Conservation (phyloP, 1,140 invertebrate genomes). For the Ips nitidus region DNA sequence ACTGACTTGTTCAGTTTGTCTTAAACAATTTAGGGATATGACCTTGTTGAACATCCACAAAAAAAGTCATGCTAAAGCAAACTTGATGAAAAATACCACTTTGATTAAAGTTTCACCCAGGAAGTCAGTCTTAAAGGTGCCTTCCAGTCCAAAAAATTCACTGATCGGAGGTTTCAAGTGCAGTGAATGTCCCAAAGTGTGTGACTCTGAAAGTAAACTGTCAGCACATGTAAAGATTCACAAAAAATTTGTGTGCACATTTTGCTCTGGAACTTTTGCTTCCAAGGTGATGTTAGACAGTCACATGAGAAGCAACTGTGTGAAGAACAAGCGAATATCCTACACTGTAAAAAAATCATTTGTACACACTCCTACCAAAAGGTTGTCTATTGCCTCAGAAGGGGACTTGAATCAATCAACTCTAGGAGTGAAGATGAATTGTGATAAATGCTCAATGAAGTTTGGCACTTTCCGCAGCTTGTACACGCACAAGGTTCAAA, state of each 20-base stretch:
- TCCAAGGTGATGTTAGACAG: slow-evolving; percentile 42
- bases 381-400: not conserved
- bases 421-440: slow-evolving; percentile 22
- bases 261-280: slow-evolving; percentile 38
- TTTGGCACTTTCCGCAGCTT: slow-evolving; percentile 39
- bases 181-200: slow-evolving; percentile 40
- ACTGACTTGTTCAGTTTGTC: slow-evolving; percentile 40
- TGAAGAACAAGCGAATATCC: slow-evolving; percentile 39
- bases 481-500: slow-evolving; percentile 43
- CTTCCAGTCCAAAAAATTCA: no score
- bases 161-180: slow-evolving; percentile 37
- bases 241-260: slow-evolving; percentile 38
- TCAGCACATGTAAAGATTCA: slow-evolving; percentile 41
- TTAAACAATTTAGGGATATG: slow-evolving; percentile 41
- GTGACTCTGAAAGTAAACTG: slow-evolving; percentile 35
- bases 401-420: slow-evolving; percentile 4
- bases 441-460: slow-evolving; percentile 39
- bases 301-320: slow-evolving; percentile 42
- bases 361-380: not conserved
- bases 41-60: slow-evolving; percentile 42
- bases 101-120: slow-evolving; percentile 40
- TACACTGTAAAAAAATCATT: slow-evolving; percentile 37
- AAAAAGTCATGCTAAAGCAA: slow-evolving; percentile 43
- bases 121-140: not conserved
- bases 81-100: slow-evolving; percentile 42